Conservation (phyloP, 2,797 vertebrate genomes). For the Lerista edwardsae region DNA sequence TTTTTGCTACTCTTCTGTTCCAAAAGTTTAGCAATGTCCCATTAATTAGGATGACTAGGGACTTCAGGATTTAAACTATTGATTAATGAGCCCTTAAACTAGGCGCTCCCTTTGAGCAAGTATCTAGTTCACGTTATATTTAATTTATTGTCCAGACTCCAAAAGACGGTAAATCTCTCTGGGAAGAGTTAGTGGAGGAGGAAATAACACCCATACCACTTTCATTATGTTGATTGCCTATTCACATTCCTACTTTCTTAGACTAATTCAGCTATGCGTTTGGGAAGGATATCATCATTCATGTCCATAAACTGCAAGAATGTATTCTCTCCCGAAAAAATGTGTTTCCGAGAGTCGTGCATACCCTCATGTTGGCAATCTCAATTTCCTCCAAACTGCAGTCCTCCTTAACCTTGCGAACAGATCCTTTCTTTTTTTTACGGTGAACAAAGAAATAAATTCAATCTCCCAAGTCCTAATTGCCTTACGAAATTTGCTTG, state of each 20-base stretch:
- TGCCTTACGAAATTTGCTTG: constrained; percentile 22
- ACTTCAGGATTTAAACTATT: constrained; percentile 71
- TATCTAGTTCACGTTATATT: constrained; percentile 64
- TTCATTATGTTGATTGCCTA: constrained; percentile 57
- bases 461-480: constrained; percentile 19
- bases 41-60: constrained; percentile 75
- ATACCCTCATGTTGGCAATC: constrained; percentile 7
- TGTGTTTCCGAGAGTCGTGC: not conserved
- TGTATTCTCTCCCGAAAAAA: constrained; percentile 25
- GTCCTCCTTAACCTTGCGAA: constrained; percentile 7
- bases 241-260: constrained; percentile 33
- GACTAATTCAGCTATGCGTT: constrained; percentile 50
- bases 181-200: constrained; percentile 62
- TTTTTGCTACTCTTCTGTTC: constrained; percentile 39
- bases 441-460: not conserved
- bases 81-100: constrained; percentile 77
- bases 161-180: constrained; percentile 60
- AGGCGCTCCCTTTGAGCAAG: constrained; percentile 63
- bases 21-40: constrained; percentile 66
- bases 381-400: constrained; percentile 18
- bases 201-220: constrained; percentile 51
- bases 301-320: constrained; percentile 41
- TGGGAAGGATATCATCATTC: constrained; percentile 48
- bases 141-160: constrained; percentile 64
- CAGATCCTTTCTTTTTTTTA: not conserved